Base-by-base conservation (phyloP, 2,113 vertebrate genomes). In the Ramphastos sulfuratus region DNA sequence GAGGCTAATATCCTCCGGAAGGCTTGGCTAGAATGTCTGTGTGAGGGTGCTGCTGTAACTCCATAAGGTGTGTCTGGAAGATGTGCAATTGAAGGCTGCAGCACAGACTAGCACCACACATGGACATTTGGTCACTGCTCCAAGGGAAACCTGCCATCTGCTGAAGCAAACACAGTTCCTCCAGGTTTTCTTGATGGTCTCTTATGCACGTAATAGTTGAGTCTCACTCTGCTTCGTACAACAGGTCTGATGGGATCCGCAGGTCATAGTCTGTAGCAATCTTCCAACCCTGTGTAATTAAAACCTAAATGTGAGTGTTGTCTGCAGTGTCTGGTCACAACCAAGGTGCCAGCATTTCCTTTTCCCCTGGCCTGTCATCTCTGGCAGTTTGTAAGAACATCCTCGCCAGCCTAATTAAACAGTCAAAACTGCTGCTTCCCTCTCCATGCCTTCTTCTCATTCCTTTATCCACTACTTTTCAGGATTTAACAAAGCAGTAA, bases 401-500 rank as follows among this genome's bases (percentile, higher is more conserved):
- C 21, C 31, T 24, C 67, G 37, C 72, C 72, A 88, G 16, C 54
- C 65, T 93, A 83, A 91, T 94, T 92, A 92, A 72, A 69, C 73
- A 58, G 83, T 82, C 42, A 48, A 48, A 92, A 78, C 39, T 78
- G 14, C 50, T 71, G 37, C 72, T 82, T 88, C 44, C 7, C 19
- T 90, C 21, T 78, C 31, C 12, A 3, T 64, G 31, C 70, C 69
- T 59, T 80, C 19, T 79, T 48, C 55, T 76, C 56, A 24, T 89
- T 77, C 39, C 44, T 93, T 92, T 58, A 71, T 6, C 12, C 27
- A 15, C 6, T 52, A 13, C 50, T 93, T 75, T 65, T 31, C 61
- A 63, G 87, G 89, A 88, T 30, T 72, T 82, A 58, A 39, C 56
- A 95, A 95, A 81, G 35, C 84, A 69, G 52, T 90, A 83, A 80